These are phyloP conservation scores for Condylura cristata DNA, from an alignment of 2,113 vertebrate genomes.

Conservation along the genomic window DNA sequence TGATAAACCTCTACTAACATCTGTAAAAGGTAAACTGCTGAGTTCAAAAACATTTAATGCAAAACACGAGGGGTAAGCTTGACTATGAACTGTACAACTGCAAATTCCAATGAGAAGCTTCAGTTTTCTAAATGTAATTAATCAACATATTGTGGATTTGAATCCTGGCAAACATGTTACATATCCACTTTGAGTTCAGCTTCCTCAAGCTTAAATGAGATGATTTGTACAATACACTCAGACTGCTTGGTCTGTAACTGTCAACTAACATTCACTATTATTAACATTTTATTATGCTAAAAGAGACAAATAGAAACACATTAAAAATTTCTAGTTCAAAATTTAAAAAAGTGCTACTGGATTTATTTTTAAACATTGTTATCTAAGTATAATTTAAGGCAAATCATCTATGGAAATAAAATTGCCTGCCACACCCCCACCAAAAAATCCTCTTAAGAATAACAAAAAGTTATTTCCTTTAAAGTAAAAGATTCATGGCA, in stretches of 20 bases:
- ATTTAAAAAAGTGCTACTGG: background rate
- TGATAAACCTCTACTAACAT: background rate
- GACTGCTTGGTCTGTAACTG: background rate
- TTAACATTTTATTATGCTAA: background rate
- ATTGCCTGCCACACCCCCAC: background rate
- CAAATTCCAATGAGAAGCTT: slow-evolving; percentile 4
- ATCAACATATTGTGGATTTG: background rate
- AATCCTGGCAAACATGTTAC: background rate
- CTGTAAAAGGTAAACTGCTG: slow-evolving; percentile 13
- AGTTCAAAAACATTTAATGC: slow-evolving; percentile 30
- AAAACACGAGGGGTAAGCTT: background rate
- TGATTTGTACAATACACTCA: background rate
- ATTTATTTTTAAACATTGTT: background rate
- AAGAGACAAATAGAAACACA: background rate
- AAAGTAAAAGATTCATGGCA: background rate
- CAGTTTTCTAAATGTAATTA: slow-evolving; percentile 16
- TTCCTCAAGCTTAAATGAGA: background rate
- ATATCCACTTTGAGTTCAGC: background rate
- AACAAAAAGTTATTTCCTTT: slow-evolving; percentile 36
- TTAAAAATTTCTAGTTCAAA: background rate
- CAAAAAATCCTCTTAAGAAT: background rate
- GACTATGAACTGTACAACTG: background rate
- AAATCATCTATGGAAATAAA: slow-evolving; percentile 38
- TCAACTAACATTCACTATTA: background rate
- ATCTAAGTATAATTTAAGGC: background rate